Evolutionary conservation across 2,888 invertebrate genomes (phyloP), one percentile per base, ranked within the genome.

Genomic region (Ectemnius continuus): DNA sequence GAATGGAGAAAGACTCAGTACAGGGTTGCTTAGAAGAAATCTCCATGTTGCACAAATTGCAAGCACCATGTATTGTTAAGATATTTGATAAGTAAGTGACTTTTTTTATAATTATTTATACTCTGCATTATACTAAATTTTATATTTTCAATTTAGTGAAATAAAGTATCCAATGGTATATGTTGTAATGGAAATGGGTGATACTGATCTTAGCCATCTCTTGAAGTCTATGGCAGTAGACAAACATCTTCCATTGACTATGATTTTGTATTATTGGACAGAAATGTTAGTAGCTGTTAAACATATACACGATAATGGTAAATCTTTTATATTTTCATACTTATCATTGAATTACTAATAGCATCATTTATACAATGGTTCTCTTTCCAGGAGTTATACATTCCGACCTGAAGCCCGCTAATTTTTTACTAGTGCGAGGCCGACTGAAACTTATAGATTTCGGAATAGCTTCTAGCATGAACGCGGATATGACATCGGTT

Each of bases 331-430:
- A 36, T 36, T 36, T 11, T 6, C 6, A 1, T 36, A 36, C 5
- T 36, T 36, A 36, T 36, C 36, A 11, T 36, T 36, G 36, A 36
- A 11, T 36, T 6, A 8, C 36, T 64, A 1, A 13, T 13, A 16
- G 13, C 18, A 56, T 2, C 5, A 26, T 61, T 61, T 45, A 3
- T 45, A 13, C 23, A 48, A 26, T 26, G 20, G 60, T 23, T 56
- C 60, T 74, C 67, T 80, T 88, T 89, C 16, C 87, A 97, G 97
- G 97, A 66, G 97, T 99, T 2, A 97, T 99, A 84, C 99, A 99
- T 91, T 96, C 98, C 0, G 99, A 99, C 91, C 91, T 99, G 82
- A 99, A 99, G 91, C 99, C 99, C 0, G 97, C 97, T 0, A 99
- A 99, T 91, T 99, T 99, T 91, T 92, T 99, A 57, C 92, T 97